Base-by-base conservation (phyloP, 2,888 invertebrate genomes). In the Boloria euphrosyne region DNA sequence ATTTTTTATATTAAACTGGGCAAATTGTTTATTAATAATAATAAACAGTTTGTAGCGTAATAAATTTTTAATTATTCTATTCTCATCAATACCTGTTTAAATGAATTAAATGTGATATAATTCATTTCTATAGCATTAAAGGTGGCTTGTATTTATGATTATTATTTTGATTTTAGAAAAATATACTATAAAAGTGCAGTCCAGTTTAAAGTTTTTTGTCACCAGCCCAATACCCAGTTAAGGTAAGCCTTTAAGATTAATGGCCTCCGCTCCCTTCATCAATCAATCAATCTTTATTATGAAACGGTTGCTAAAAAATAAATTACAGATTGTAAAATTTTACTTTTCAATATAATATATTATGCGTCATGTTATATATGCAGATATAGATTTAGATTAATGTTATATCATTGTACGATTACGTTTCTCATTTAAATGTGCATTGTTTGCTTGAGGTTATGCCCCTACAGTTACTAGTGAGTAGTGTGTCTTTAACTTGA, bases 221-320 rank as follows among this genome's bases (percentile, higher is more conserved):
- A 59, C 59, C 13, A 13, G 17, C 43, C 47, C 22, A 64, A 58
- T 64, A 57, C 47, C 47, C 47, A 59, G 52, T 62, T 63, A 66
- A 18, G 51, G 38, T 58, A 64, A 64, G 57, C 57, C 57, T 58
- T 51, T 53, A 49, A 62, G 53, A 62, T 43, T 53, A 63, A 67
- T 59, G 13, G 49, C 53, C 43, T 49, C 49, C 13, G 52, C 27
- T 27, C 44, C 46, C 16, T 13, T 16, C 57, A 66, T 62, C 52
- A 58, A 66, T 66, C 58, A 52, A 66, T 66, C 52, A 58, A 66
- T 66, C 53, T 54, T 59, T 27, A 53, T 58, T 66, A 53, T 47
- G 58, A 47, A 58, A 62, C 66, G 58, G 52, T 27, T 62, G 62
- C 38, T 53, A 49, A 62, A 62, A 59, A 67, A 59, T 62, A 67